These are phyloP conservation scores for Aythya baeri DNA, from an alignment of 2,113 vertebrate species.

Conservation along the genomic window DNA sequence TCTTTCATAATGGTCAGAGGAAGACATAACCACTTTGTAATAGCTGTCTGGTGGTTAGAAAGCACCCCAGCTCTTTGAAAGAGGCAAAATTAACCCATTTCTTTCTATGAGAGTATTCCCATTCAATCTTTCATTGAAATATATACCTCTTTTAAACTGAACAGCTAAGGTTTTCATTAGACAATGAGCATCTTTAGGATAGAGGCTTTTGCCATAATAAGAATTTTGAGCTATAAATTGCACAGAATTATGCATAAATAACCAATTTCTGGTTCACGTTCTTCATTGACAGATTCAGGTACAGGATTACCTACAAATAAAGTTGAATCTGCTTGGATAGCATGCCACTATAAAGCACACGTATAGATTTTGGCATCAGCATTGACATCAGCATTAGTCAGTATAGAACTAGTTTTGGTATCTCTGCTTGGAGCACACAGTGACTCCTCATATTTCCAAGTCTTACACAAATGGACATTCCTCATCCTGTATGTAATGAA, in stretches of 20 bases:
- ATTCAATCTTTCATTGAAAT: not conserved
- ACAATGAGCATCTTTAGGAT: not conserved
- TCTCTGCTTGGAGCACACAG: not conserved
- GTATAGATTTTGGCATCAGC: not conserved
- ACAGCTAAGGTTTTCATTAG: not conserved
- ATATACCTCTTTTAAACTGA: not conserved
- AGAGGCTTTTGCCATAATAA: not conserved
- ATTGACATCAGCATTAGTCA: fast-evolving
- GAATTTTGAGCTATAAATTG: not conserved
- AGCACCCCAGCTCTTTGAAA: not conserved
- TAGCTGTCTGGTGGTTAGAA: not conserved
- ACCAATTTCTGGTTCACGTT: not conserved
- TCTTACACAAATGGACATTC: not conserved
- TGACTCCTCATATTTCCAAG: not conserved
- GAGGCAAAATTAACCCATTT: not conserved
- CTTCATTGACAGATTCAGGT: not conserved
- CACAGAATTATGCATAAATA: not conserved
- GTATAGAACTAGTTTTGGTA: not conserved
- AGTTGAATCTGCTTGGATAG: not conserved
- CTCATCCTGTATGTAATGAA: not conserved
- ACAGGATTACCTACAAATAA: not conserved
- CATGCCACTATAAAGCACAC: not conserved
- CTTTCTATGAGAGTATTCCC: not conserved
- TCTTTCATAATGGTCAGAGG: not conserved
- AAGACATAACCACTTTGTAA: not conserved